Conservation (phyloP, 2,888 invertebrate genomes). For the Microctonus aethiopoides region DNA sequence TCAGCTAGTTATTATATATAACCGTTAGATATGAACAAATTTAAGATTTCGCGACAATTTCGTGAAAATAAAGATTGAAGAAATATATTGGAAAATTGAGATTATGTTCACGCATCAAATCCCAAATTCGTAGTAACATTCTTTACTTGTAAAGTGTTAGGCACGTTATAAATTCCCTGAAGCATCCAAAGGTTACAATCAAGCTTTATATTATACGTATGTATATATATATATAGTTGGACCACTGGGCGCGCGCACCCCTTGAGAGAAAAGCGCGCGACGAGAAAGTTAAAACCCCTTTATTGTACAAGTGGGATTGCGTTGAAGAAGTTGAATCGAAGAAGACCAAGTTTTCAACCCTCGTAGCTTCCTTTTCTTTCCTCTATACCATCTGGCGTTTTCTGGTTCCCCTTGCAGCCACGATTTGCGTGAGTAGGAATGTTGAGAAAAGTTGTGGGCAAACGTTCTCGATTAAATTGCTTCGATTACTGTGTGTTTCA, state of each 20-base stretch:
- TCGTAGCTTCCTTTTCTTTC: not conserved
- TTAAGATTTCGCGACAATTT: too few relatives aligned
- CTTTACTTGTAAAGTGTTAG: not conserved
- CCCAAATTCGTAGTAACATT: not conserved
- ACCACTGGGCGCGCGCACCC: not conserved
- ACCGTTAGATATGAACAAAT: too few relatives aligned
- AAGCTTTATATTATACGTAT: too few relatives aligned
- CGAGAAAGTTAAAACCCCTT: constrained; percentile 24
- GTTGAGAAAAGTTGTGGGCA: constrained; percentile 16
- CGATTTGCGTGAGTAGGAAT: constrained; percentile 29
- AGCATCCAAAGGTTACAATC: not conserved
- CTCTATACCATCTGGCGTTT: not conserved
- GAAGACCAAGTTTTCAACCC: constrained; percentile 25
- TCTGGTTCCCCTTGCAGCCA: not conserved
- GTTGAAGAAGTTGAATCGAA: constrained; percentile 19
- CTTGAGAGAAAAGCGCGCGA: constrained; percentile 22
- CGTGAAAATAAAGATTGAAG: too few relatives aligned
- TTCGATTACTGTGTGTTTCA: constrained; percentile 30
- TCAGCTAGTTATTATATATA: too few relatives aligned
- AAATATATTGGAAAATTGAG: not conserved
- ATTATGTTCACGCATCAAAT: not conserved
- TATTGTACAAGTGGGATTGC: constrained; percentile 26
- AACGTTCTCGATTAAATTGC: constrained; percentile 31
- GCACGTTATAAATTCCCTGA: constrained; percentile 20
- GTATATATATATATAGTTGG: not conserved